phyloP scores from a whole-genome alignment of 2,888 invertebrate species.

The Panorpa germanica region DNA sequence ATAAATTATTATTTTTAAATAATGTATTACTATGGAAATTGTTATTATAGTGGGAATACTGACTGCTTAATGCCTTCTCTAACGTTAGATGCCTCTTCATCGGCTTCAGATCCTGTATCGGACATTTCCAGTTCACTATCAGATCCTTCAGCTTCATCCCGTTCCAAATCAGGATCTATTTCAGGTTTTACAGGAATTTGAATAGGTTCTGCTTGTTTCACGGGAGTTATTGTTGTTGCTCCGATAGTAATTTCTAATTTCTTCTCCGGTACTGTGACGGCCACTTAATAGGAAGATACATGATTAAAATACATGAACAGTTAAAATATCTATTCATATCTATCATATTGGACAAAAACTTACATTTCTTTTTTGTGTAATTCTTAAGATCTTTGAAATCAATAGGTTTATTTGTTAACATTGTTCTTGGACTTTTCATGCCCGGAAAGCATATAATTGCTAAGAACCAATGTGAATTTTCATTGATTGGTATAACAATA shows the following conservation, averaged over 20 bases:
- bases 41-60: conserved; percentile 18
- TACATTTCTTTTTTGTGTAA: conserved; percentile 27
- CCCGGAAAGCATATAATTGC: conserved; percentile 92
- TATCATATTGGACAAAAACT: conserved; percentile 10
- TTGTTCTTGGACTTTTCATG: conserved; percentile 48
- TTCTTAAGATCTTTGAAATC: conserved; percentile 17
- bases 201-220: conserved; percentile 30
- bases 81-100: conserved; percentile 15
- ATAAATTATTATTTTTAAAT: conserved; percentile 9
- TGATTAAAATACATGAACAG: conserved; percentile 5
- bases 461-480: conserved; percentile 96
- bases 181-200: conserved; percentile 47
- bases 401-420: conserved; percentile 40
- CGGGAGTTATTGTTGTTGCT: conserved; percentile 41
- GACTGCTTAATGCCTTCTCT: conserved; percentile 44
- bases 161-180: conserved; percentile 48
- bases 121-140: conserved; percentile 44
- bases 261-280: conserved; percentile 24
- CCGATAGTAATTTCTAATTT: conserved; percentile 41
- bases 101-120: conserved; percentile 21
- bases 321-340: conserved; percentile 1
- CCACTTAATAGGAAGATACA: conserved; percentile 9
- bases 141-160: conserved; percentile 66
- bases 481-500: conserved; percentile 92
- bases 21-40: conserved; percentile 12